Evolutionary conservation across 2,797 vertebrate species (phyloP).

Genomic region (Anas flavirostris): DNA sequence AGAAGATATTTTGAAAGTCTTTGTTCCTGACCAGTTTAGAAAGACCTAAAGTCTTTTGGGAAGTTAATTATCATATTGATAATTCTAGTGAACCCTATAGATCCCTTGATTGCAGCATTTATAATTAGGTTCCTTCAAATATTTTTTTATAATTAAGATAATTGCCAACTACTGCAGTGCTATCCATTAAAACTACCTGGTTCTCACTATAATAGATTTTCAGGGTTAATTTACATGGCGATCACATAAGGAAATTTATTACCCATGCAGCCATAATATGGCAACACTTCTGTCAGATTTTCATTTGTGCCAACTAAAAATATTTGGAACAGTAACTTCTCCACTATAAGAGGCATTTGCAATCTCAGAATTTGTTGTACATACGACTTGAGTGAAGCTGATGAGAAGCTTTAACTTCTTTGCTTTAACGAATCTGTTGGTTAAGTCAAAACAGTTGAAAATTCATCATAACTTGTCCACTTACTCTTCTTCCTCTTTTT

Average conservation of each 20-base stretch:
- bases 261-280: neutral
- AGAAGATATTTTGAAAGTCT: neutral
- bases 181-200: slow-evolving; percentile 9
- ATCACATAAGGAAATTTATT: slow-evolving; percentile 10
- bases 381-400: neutral
- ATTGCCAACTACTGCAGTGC: neutral
- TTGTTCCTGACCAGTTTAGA: neutral
- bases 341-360: neutral
- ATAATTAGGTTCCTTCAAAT: neutral
- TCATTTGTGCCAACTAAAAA: neutral
- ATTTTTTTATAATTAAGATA: slow-evolving; percentile 26
- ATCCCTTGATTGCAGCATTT: neutral
- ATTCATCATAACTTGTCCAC: neutral
- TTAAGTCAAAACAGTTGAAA: neutral
- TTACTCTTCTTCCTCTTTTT: neutral
- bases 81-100: neutral
- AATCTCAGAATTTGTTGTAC: neutral
- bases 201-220: slow-evolving; percentile 1
- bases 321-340: neutral
- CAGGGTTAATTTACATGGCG: slow-evolving; percentile 5
- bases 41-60: neutral
- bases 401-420: neutral
- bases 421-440: neutral
- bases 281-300: neutral
- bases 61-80: neutral